These are phyloP conservation scores for Ophthalmolycus amberensis DNA, from an alignment of 2,113 vertebrate genomes.

Conservation along the genomic window DNA sequence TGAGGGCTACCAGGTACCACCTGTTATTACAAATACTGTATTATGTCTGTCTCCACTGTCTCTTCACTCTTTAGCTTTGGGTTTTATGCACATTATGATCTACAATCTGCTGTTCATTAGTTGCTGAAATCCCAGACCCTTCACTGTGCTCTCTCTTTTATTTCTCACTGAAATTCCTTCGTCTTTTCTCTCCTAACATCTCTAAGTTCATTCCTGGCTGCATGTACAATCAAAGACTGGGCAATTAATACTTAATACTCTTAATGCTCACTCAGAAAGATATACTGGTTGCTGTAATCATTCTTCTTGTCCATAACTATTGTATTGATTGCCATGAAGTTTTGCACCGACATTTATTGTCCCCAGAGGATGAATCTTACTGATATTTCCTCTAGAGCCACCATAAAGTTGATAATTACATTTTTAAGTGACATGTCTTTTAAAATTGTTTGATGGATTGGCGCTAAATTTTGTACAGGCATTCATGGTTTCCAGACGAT, in stretches of 20 bases:
- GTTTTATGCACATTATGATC: not conserved
- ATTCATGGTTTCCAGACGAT: not conserved
- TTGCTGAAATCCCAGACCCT: not conserved
- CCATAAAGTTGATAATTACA: not conserved
- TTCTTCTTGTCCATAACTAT: not conserved
- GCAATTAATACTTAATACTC: not conserved
- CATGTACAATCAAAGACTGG: not conserved
- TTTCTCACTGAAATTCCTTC: not conserved
- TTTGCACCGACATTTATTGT: not conserved
- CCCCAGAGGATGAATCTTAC: not conserved
- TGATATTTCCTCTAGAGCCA: not conserved
- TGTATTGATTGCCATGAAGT: not conserved
- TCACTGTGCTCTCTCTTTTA: not conserved
- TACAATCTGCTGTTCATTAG: not conserved
- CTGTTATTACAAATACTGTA: constrained; percentile 2
- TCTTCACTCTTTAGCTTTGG: not conserved
- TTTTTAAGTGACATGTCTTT: not conserved
- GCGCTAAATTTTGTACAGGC: too few relatives aligned
- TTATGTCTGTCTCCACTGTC: not conserved
- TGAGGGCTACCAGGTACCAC: constrained; percentile 90
- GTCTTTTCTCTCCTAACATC: not conserved
- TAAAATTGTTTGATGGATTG: not conserved
- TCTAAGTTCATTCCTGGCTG: not conserved
- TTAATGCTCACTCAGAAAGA: not conserved
- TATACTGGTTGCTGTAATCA: not conserved